Evolutionary conservation across 2,888 invertebrate genomes (phyloP).

Genomic region (Dione juno): DNA sequence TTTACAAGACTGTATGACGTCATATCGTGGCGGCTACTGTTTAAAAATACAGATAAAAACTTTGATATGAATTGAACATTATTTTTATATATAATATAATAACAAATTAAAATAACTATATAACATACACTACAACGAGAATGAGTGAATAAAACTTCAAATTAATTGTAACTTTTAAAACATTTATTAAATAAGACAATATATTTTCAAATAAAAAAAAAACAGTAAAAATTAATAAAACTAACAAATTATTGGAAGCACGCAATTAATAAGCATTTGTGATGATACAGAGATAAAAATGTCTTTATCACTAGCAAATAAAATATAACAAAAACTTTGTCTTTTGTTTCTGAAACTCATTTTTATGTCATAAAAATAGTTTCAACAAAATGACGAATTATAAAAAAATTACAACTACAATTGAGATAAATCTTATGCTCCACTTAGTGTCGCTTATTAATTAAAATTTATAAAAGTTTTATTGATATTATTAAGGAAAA

Average conservation of each 20-base stretch:
- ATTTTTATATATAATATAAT: no score
- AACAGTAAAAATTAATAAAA: constrained; percentile 7
- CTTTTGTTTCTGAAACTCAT: constrained; percentile 1
- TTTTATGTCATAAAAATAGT: neutral
- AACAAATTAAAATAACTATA: no score
- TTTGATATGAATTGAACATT: no score
- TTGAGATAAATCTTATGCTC: constrained; percentile 21
- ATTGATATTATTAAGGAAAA: no score
- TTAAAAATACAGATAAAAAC: no score
- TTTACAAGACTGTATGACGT: no score
- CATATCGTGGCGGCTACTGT: no score
- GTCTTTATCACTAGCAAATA: constrained; percentile 20
- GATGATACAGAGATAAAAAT: constrained; percentile 7
- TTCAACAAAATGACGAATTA: neutral
- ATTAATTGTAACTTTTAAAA: constrained; percentile 19
- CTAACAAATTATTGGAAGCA: constrained; percentile 40
- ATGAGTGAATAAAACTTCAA: neutral
- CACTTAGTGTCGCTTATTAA: constrained; percentile 25
- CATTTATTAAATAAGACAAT: constrained; percentile 37
- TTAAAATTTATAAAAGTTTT: constrained; percentile 6
- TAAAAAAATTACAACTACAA: neutral
- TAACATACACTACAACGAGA: no score
- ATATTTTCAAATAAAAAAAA: constrained; percentile 40
- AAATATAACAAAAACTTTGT: neutral
- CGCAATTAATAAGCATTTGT: constrained; percentile 26